Conservation (phyloP, 1,140 invertebrate genomes). For the Mesaphorura yosii region DNA sequence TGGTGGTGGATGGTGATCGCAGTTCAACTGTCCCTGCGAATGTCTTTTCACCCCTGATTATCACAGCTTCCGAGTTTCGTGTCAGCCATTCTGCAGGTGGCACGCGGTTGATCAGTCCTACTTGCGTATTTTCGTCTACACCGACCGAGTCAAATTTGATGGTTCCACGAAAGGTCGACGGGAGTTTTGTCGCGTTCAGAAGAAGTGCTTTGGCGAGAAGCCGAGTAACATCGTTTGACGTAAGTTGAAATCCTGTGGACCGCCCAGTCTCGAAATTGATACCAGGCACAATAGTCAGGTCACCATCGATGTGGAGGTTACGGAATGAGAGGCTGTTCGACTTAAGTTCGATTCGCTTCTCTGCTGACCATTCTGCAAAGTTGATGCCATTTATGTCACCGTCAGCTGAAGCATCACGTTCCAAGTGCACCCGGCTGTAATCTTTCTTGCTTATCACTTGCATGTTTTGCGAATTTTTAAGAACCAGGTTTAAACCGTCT, state of each 20-base stretch:
- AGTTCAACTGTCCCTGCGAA: neutral
- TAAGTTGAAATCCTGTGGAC: neutral
- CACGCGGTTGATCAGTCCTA: neutral
- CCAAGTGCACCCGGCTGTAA: neutral
- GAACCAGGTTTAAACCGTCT: neutral
- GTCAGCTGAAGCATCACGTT: neutral
- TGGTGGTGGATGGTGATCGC: neutral
- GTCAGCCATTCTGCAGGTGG: constrained; percentile 1
- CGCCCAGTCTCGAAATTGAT: constrained; percentile 2
- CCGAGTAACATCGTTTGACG: neutral
- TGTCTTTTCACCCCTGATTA: neutral
- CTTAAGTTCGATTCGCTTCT: neutral
- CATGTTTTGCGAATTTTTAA: neutral
- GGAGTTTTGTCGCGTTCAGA: neutral
- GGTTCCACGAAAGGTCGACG: neutral
- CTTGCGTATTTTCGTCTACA: neutral
- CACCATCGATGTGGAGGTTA: neutral
- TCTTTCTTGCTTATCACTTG: constrained; percentile 3
- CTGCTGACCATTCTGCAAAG: neutral
- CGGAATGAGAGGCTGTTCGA: neutral
- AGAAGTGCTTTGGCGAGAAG: neutral
- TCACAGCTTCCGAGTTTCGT: neutral
- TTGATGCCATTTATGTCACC: neutral
- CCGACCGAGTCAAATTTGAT: constrained; percentile 1
- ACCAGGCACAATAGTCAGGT: neutral